Evolutionary conservation across 2,888 invertebrate species (phyloP), one percentile per base, ranked within the genome.

Genomic region (Tipula confusa): DNA sequence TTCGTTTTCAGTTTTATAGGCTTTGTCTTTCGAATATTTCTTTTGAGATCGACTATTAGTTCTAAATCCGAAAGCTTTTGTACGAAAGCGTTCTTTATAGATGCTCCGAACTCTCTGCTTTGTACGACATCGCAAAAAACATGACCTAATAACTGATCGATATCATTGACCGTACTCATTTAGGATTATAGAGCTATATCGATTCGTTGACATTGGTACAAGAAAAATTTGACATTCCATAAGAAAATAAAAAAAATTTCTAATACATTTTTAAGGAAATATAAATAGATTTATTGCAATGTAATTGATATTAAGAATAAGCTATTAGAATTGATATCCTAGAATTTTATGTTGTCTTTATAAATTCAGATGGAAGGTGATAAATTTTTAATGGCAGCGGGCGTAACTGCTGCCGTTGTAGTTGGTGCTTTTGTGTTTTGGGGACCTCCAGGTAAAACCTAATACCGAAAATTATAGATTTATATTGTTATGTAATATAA

Each of bases 351-450:
- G 64, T 24, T 64, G 64, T 64, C 9, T 64, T 24, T 9, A 64
- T 43, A 43, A 43, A n/a, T n/a, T 24, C 11, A 82, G 85, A 90
- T 89, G 89, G 89, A 89, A 86, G 95, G 95, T 84, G 95, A 95
- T 87, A 93, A 93, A 88, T 92, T 95, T 86, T 91, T 95, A 85
- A 93, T 95, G 87, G 94, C 95, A 85, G 95, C 95, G 83, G 95
- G 95, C 36, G 91, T 95, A 83, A 95, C 95, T 83, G 94, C 94
- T 64, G 95, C 95, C 15, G 93, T 96, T 83, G 95, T 95, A 31
- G 93, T 96, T 13, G 95, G 95, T 38, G 95, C 95, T 5, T 96
- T 96, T 88, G 95, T 96, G 48, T 92, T 96, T 86, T 96, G 95
- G 95, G 93, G 86, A 91, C 94, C 86, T 89, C 88, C 89, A 80